Base-by-base conservation (phyloP, 2,888 invertebrate species). In the Phengaris alcon region DNA sequence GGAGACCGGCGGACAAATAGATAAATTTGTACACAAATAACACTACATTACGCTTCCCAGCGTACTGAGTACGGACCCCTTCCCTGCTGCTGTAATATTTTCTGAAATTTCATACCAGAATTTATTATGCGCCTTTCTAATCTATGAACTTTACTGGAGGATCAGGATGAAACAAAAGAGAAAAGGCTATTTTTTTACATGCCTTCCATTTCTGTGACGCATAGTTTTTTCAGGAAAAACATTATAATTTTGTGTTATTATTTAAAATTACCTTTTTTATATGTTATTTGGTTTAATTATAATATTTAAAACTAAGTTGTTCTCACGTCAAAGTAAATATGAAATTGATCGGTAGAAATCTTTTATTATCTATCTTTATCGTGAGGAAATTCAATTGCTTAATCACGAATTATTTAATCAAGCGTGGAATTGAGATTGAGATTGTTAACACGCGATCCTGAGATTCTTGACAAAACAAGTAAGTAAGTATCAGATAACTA, bases 11-110 rank as follows among this genome's bases (percentile, higher is more conserved):
- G 82, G 83, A 88, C 88, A 87, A 86, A 89, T 83, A 87, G 87
- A 88, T 86, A 88, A 86, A 89, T 88, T 88, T 88, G 87, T 89
- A 86, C 84, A 83, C 85, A 82, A 82, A 87, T 87, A 83, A 86
- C 87, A 87, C 82, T 87, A 86, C 83, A 84, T 87, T 83, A 82
- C 79, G 77, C 73, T 55, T 75, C 59, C 75, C 64, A 51, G 46
- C 64, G 74, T 64, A 75, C 77, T 70, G 51, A 48, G 68, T 35
- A 74, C 44, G 35, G 46, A 55, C 46, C 55, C 54, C 51, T 35
- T 54, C 15, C 54, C 35, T 70, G 70, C 52, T 15, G 4, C 70
- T 72, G 35, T 54, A 52, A 72, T 72, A 72, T 72, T 72, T 54
- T 52, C 52, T 52, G 52, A 72, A 54, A 51, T 70, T 52, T 51